A percentile compares a stretch with the other conserved stretches of the same genome.
These are phyloP conservation scores for Zaprionus vittiger DNA, from an alignment of 1,140 invertebrate species.

Conservation along the genomic window DNA sequence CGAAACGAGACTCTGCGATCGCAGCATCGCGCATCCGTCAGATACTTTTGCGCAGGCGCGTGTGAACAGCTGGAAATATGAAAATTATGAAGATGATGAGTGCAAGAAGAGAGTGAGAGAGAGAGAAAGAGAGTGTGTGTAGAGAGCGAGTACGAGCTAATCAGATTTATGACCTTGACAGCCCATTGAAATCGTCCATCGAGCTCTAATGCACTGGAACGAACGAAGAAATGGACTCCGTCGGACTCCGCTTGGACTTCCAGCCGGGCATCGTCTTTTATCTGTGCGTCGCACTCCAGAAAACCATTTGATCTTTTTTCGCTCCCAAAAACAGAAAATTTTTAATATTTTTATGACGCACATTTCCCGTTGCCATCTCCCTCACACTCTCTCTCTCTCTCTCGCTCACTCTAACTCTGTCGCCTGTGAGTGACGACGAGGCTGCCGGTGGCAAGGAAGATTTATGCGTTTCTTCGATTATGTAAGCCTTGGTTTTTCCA, in stretches of 20 bases:
- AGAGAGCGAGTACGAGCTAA: constrained; percentile 27
- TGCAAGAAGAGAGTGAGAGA: constrained; percentile 13
- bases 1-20: constrained; percentile 57
- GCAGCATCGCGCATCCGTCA: constrained; percentile 57
- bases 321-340: constrained; percentile 41
- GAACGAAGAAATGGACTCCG: constrained; percentile 25
- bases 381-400: background rate
- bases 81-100: constrained; percentile 67
- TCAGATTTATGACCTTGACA: constrained; percentile 74
- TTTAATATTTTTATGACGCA: constrained; percentile 82
- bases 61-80: constrained; percentile 59
- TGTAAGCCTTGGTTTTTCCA: constrained; percentile 70
- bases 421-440: constrained; percentile 59
- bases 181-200: constrained; percentile 59
- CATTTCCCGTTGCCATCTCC: constrained; percentile 67
- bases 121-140: constrained; percentile 7
- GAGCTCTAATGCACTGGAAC: constrained; percentile 73
- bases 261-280: constrained; percentile 42
- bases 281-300: constrained; percentile 45
- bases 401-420: background rate
- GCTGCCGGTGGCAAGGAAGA: constrained; percentile 46
- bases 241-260: constrained; percentile 20
- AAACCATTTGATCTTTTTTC: constrained; percentile 47
- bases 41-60: constrained; percentile 74
- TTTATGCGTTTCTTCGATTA: constrained; percentile 79